A percentile compares a stretch with the other conserved stretches of the same genome.
Evolutionary conservation across 1,140 invertebrate genomes (phyloP).

Genomic region (Gonatopus flavifemur): DNA sequence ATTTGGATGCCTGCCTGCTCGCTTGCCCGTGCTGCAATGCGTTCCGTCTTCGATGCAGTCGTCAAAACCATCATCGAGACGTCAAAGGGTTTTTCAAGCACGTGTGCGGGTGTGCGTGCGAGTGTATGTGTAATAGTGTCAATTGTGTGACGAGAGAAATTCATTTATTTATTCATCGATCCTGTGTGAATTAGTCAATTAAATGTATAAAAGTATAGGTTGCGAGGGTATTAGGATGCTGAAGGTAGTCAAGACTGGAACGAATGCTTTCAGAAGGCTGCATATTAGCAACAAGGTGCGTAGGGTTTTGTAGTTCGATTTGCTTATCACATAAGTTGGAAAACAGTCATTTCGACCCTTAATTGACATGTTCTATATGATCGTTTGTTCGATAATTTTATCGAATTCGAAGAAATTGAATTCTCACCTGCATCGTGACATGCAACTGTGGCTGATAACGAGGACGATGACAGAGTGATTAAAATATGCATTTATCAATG

Average conservation of each 20-base stretch:
- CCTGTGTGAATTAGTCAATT: neutral
- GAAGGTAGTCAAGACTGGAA: conserved; percentile 24
- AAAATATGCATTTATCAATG: no score
- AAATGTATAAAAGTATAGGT: conserved; percentile 24
- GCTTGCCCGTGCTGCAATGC: conserved; percentile 2
- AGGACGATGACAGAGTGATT: no score
- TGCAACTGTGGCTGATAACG: no score
- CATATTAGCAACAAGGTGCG: conserved; percentile 32
- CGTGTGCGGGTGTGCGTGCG: conserved; percentile 1
- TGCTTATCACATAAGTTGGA: no score
- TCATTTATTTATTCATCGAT: no score
- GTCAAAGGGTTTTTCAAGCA: conserved; percentile 23
- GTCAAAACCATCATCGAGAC: conserved; percentile 27
- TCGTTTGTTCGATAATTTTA: no score
- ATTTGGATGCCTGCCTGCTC: conserved; percentile 11
- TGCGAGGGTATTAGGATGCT: conserved; percentile 24
- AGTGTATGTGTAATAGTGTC: neutral
- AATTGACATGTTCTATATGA: no score
- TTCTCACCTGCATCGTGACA: neutral
- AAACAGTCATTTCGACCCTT: no score
- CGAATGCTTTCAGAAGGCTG: conserved; percentile 25
- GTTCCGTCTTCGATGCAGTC: conserved; percentile 27
- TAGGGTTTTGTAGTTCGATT: neutral
- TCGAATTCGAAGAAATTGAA: no score
- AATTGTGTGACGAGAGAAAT: no score